Evolutionary conservation across 2,888 invertebrate genomes (phyloP).

Genomic region (Eupithecia vulgata): DNA sequence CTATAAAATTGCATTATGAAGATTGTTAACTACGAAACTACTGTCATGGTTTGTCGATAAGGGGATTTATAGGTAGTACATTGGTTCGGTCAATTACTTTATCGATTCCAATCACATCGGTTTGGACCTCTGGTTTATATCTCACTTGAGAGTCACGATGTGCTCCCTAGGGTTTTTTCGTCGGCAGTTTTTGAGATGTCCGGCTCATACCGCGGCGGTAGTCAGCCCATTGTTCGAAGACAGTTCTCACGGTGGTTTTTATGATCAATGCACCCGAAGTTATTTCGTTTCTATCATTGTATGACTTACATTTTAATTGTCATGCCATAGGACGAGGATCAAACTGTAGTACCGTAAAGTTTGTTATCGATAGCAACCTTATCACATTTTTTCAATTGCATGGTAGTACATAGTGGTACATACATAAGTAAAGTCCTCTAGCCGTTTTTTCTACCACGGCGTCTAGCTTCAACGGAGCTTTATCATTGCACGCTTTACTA

Average conservation of each 20-base stretch:
- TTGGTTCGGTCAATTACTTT: constrained; percentile 55
- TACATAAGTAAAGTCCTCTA: neutral
- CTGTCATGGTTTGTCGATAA: constrained; percentile 39
- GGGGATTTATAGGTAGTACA: constrained; percentile 31
- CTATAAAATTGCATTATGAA: constrained; percentile 43
- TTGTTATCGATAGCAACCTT: neutral
- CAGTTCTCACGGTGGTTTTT: constrained; percentile 75
- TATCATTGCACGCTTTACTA: too few species aligned
- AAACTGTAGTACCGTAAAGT: constrained; percentile 36
- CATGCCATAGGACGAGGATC: constrained; percentile 41
- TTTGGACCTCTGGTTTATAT: constrained; percentile 60
- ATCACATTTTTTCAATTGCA: neutral
- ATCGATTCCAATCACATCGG: constrained; percentile 51
- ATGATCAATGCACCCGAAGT: constrained; percentile 64
- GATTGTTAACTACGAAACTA: constrained; percentile 43
- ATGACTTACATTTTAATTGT: constrained; percentile 64
- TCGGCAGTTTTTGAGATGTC: constrained; percentile 53
- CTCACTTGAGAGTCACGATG: constrained; percentile 66
- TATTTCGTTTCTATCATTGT: constrained; percentile 67
- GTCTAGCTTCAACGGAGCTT: too few species aligned
- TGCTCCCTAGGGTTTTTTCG: constrained; percentile 57
- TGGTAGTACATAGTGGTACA: too few species aligned
- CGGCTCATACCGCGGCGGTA: constrained; percentile 56
- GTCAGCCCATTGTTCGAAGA: constrained; percentile 62
- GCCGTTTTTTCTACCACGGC: too few species aligned